phyloP scores from a whole-genome alignment of 2,797 vertebrate species.

The Thunnus albacares region DNA sequence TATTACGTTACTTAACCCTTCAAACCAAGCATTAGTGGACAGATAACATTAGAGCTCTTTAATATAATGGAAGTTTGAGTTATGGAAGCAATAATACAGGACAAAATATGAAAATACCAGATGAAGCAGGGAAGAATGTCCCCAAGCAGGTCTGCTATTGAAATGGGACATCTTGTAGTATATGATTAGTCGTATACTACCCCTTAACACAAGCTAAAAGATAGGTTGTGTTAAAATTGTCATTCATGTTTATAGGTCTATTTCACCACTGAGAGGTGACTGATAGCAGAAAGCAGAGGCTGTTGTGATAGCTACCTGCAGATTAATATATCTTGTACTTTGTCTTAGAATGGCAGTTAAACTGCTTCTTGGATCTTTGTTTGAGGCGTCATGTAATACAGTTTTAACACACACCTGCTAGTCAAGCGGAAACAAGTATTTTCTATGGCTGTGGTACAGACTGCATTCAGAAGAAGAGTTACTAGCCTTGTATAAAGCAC shows the following conservation, averaged over 20 bases:
- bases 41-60: too few relatives aligned
- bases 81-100: too few relatives aligned
- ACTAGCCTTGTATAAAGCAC: not conserved
- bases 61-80: too few relatives aligned
- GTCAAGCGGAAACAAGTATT: not conserved
- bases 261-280: not conserved
- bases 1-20: not conserved
- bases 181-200: not conserved
- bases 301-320: not conserved
- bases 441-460: not conserved
- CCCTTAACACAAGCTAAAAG: not conserved
- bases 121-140: not conserved
- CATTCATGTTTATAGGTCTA: not conserved
- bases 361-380: slow-evolving; percentile 5
- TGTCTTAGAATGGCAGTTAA: not conserved
- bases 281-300: not conserved
- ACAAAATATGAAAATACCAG: slow-evolving; percentile 9
- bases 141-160: not conserved
- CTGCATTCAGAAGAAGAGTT: slow-evolving; percentile 9
- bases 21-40: not conserved
- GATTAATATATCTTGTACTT: not conserved
- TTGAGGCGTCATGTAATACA: not conserved
- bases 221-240: not conserved
- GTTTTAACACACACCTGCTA: not conserved
- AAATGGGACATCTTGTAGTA: not conserved